These are phyloP conservation scores for Drosophila mojavensis DNA, from an alignment of 1,140 invertebrate species.

Conservation along the genomic window DNA sequence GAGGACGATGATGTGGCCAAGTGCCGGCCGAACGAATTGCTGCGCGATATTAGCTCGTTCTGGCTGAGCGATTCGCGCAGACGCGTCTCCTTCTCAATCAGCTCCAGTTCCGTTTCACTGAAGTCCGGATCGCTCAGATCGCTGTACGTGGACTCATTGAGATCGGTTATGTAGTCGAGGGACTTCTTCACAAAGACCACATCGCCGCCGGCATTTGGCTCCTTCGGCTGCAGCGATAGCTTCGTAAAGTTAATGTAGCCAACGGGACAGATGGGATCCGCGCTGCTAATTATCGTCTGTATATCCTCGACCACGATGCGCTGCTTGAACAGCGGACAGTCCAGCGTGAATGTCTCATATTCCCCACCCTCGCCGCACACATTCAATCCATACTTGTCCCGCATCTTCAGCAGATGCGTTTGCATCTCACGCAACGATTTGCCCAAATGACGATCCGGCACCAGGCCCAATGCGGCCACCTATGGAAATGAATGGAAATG, in stretches of 20 bases:
- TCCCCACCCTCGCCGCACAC: conserved; percentile 99
- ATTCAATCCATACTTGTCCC: conserved; percentile 97
- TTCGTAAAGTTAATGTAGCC: conserved; percentile 95
- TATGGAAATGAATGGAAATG: conserved; percentile 4
- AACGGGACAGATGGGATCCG: conserved; percentile 96
- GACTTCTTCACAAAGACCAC: conserved; percentile 85
- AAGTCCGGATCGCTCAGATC: conserved; percentile 87
- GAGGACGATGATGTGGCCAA: conserved; percentile 78
- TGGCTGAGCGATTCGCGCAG: conserved; percentile 79
- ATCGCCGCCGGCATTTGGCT: conserved; percentile 69
- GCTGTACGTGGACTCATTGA: conserved; percentile 87
- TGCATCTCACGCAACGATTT: conserved; percentile 93
- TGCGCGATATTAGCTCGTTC: conserved; percentile 79
- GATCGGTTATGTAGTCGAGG: conserved; percentile 86
- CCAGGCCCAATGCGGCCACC: conserved; percentile 95
- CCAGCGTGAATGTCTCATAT: conserved; percentile 98
- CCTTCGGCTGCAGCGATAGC: conserved; percentile 89
- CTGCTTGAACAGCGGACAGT: conserved; percentile 97
- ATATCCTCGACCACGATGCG: conserved; percentile 94
- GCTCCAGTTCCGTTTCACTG: conserved; percentile 86
- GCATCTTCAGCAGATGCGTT: conserved; percentile 93
- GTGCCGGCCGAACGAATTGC: conserved; percentile 82
- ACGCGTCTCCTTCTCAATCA: conserved; percentile 85
- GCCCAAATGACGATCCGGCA: conserved; percentile 94
- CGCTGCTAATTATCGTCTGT: conserved; percentile 94